Evolutionary conservation across 2,797 vertebrate genomes (phyloP), one percentile per base, ranked within the genome.

Genomic region (Schizopygopsis pylzovi): DNA sequence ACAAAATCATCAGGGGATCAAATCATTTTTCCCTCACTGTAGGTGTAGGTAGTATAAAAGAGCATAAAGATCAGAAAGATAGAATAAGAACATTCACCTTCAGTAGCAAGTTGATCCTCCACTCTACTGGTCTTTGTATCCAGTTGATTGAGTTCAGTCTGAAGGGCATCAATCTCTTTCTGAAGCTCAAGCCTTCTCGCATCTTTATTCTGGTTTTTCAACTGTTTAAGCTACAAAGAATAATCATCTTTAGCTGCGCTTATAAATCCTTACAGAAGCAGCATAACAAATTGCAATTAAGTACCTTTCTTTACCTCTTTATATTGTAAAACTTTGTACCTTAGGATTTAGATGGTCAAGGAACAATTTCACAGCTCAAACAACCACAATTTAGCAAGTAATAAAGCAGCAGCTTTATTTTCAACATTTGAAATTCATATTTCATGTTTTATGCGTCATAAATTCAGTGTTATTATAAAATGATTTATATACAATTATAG

Each of bases 291-390:
- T 16, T 10, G 16, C 4, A 49, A 78, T 8, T 4, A 81, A 63
- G 33, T 1, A 81, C 68, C 22, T n/a, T 15, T 37, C 22, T 85
- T 87, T 75, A 96, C 95, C 94, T 96, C 94, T 91, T 95, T 95
- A 81, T 95, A 91, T 89, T 95, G 93, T 87, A 95, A 89, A 47
- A 91, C 87, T 90, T 94, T 94, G 89, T 95, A 96, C 95, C 95
- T 96, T 89, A 43, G 68, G 85, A 63, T 89, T 75, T 11, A 89
- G 8, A 61, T 43, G 4, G 92, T 95, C 68, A 95, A 93, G 91
- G 90, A 91, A 87, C 70, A 67, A 61, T 9, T 78, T 11, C 85
- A 65, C 28, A 83, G 7, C 11, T 68, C 8, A 70, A 2, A 68
- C 2, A 25, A 39, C 1, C 37, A 45, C 39, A 18, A 37, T 2